A percentile compares a stretch with the other conserved stretches of the same genome.
These are phyloP conservation scores for Steinernema scapterisci DNA, from an alignment of 2,888 invertebrate species.

Conservation along the genomic window DNA sequence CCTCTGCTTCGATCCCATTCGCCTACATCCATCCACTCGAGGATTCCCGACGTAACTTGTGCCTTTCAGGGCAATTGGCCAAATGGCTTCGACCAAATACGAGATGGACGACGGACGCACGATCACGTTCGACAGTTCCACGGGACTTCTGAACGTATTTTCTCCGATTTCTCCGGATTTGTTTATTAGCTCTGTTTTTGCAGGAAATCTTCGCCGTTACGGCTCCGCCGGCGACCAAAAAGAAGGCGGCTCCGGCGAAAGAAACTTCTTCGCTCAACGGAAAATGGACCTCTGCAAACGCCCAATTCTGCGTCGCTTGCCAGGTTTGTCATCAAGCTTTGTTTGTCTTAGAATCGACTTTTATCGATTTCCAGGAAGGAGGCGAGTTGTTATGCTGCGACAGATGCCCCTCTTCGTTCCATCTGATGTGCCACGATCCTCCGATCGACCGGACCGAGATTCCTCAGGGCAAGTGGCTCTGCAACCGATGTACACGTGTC, in stretches of 20 bases:
- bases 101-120: not conserved
- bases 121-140: slow-evolving; percentile 5
- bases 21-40: not conserved
- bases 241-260: not conserved
- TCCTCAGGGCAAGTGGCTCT: slow-evolving; percentile 88
- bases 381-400: slow-evolving; percentile 94
- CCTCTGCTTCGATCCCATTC: not conserved
- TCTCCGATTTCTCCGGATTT: too few relatives aligned
- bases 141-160: slow-evolving; percentile 4
- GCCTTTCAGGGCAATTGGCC: slow-evolving; percentile 18
- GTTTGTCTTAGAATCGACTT: not conserved
- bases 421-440: slow-evolving; percentile 92
- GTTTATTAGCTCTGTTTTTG: not conserved
- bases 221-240: not conserved
- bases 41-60: not conserved
- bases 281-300: slow-evolving; percentile 25
- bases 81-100: slow-evolving; percentile 19
- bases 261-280: not conserved
- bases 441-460: slow-evolving; percentile 87
- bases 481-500: slow-evolving; percentile 76
- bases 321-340: not conserved
- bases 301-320: slow-evolving; percentile 16
- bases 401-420: slow-evolving; percentile 92
- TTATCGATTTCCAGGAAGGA: slow-evolving; percentile 74
- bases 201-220: slow-evolving; percentile 12